Percentiles rank a stretch among this genome's conserved stretches.
These are phyloP conservation scores for Pungitius pungitius DNA, from an alignment of 2,113 vertebrate species.

Conservation along the genomic window DNA sequence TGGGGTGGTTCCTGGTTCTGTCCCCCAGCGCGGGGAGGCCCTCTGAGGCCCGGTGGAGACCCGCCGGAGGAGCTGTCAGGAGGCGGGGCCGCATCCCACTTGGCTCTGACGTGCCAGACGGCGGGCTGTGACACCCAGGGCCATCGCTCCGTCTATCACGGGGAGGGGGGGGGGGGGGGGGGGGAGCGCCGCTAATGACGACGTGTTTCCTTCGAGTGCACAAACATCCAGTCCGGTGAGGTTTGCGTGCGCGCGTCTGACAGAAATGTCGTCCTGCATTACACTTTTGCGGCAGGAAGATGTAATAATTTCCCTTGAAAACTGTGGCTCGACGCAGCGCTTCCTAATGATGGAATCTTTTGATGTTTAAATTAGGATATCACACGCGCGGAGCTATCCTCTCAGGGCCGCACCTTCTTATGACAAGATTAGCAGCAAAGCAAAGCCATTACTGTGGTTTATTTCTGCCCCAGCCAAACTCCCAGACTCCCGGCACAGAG, in stretches of 20 bases:
- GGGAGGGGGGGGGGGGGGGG: too few species aligned
- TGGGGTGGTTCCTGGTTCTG: constrained; percentile 19
- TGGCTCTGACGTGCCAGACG: constrained; percentile 44
- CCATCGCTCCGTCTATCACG: constrained; percentile 63
- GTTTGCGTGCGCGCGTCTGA: constrained; percentile 54
- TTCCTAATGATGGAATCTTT: constrained; percentile 80
- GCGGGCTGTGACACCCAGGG: constrained; percentile 56
- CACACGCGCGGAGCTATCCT: constrained; percentile 75
- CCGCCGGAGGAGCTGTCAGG: constrained; percentile 50
- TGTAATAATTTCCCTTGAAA: constrained; percentile 78
- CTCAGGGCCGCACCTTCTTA: constrained; percentile 76
- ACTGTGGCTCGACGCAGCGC: constrained; percentile 65
- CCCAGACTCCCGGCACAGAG: constrained; percentile 57
- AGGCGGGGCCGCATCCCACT: constrained; percentile 44
- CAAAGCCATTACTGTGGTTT: constrained; percentile 78
- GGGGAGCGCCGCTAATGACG: constrained; percentile 76
- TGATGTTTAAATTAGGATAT: constrained; percentile 83
- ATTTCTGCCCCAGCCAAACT: constrained; percentile 73
- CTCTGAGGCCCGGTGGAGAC: constrained; percentile 33
- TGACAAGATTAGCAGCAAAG: constrained; percentile 81
- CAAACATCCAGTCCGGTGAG: constrained; percentile 79
- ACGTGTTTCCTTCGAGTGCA: constrained; percentile 76
- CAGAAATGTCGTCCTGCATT: constrained; percentile 74
- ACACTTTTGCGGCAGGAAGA: constrained; percentile 67
- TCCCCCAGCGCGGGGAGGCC: too few species aligned